Evolutionary conservation across 2,888 invertebrate genomes (phyloP).

Genomic region (Chloroclysta siterata): DNA sequence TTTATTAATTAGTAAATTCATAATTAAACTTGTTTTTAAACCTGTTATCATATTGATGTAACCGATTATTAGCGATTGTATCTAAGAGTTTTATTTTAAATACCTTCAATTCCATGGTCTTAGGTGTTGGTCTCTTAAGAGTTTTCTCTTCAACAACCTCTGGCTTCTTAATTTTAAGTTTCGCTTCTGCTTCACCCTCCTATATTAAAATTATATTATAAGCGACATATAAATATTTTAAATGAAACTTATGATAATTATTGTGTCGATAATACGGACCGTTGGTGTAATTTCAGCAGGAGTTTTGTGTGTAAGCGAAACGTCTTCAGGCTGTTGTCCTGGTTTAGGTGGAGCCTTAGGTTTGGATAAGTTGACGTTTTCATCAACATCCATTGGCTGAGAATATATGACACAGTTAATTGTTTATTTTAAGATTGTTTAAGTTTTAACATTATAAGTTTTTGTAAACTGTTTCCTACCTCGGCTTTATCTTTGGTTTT

Average conservation of each 20-base stretch:
- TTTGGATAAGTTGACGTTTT: slow-evolving; percentile 74
- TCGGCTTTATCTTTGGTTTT: slow-evolving; percentile 78
- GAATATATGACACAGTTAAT: slow-evolving; percentile 40
- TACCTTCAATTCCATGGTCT: slow-evolving; percentile 70
- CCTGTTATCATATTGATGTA: background rate
- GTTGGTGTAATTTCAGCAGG: slow-evolving; percentile 76
- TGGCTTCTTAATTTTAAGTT: slow-evolving; percentile 78
- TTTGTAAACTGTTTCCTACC: slow-evolving; percentile 52
- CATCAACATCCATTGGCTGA: slow-evolving; percentile 79
- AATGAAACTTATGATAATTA: background rate
- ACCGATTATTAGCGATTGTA: background rate
- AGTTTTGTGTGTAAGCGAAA: slow-evolving; percentile 79
- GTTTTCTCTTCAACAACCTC: slow-evolving; percentile 78
- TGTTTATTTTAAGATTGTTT: slow-evolving; percentile 11
- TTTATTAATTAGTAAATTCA: background rate
- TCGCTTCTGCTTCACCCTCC: slow-evolving; percentile 78
- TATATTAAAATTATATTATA: slow-evolving; percentile 48
- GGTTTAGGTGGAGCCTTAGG: slow-evolving; percentile 72
- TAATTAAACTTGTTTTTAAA: background rate
- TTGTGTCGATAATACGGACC: slow-evolving; percentile 62
- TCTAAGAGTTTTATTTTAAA: background rate
- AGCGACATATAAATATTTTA: slow-evolving; percentile 18
- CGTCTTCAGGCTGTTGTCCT: slow-evolving; percentile 75
- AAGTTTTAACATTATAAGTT: slow-evolving; percentile 14
- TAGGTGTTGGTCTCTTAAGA: slow-evolving; percentile 72